Percentiles rank a stretch among this genome's conserved stretches.
Evolutionary conservation across 2,888 invertebrate species (phyloP).

Genomic region (Marronus borbonicus): DNA sequence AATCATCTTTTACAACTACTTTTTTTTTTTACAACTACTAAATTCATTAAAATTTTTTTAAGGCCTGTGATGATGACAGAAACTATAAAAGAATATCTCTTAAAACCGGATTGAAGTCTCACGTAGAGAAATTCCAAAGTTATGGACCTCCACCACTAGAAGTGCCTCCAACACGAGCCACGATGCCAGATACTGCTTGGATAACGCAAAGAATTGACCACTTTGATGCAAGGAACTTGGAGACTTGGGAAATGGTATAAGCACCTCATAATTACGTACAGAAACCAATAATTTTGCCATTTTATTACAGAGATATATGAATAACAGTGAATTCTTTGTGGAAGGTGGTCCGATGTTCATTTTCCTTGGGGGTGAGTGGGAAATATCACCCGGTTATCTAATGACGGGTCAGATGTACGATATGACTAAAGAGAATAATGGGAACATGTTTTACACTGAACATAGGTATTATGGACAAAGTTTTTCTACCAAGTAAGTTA

Average conservation of each 20-base stretch:
- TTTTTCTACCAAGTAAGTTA: slow-evolving; percentile 77
- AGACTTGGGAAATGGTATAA: slow-evolving; percentile 73
- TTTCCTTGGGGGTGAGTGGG: slow-evolving; percentile 84
- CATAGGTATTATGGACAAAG: slow-evolving; percentile 88
- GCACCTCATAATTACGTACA: background rate
- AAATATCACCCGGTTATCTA: slow-evolving; percentile 75
- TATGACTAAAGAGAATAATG: slow-evolving; percentile 74
- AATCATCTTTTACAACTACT: too few species aligned
- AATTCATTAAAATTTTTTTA: background rate
- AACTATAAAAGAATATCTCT: background rate
- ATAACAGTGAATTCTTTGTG: slow-evolving; percentile 70
- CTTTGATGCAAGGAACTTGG: slow-evolving; percentile 72
- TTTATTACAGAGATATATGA: slow-evolving; percentile 71
- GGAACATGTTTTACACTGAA: slow-evolving; percentile 82
- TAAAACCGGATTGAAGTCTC: background rate
- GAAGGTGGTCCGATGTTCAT: slow-evolving; percentile 76
- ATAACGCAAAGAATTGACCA: slow-evolving; percentile 71
- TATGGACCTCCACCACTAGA: slow-evolving; percentile 22
- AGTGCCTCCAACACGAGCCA: background rate
- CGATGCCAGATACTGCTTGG: background rate
- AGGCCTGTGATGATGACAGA: background rate
- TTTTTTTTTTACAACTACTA: too few species aligned
- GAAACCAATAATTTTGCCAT: background rate
- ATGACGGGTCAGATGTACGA: slow-evolving; percentile 61
- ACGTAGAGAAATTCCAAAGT: slow-evolving; percentile 10